Evolutionary conservation across 92 coral and sea anemone species (phyloP), one percentile per base, ranked within the genome.

Genomic region (Actinernus sp.): DNA sequence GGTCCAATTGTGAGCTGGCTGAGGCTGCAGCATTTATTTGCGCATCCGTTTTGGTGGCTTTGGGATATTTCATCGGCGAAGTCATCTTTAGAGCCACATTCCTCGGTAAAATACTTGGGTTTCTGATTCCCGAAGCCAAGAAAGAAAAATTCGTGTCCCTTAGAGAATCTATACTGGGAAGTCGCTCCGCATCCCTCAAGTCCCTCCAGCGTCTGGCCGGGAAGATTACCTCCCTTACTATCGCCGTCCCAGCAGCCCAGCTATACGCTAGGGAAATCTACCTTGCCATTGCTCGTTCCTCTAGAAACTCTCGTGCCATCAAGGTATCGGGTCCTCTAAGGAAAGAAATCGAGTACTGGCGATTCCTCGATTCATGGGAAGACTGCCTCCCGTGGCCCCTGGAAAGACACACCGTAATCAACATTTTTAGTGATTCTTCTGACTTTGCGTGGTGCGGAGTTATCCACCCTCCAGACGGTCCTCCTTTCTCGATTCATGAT

Each of bases 21-120:
- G 70, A 66, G 24, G 89, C 84, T 26, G 72, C 61, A 8, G 72
- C 83, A 1, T 82, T 61, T 47, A 74, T 82, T 12, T 68, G 27
- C 38, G 37, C 73, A 14, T 24, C 63, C 0, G 63, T 20, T 2
- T 20, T 50, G 27, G 25, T 20, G 16, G 17, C 31, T 21, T 29
- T 50, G 26, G 31, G 58, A 29, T 50, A 50, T 29, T 50, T 50
- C 24, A 50, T 50, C 14, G 58, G 58, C 27, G n/a, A 50, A 50
- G 48, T 48, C 12, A 12, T 57, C 60, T 36, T 46, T 58, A 54
- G 58, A 11, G 27, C 76, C 77, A 29, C 49, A 29, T 27, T 41
- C 43, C 8, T 37, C 61, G 26, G 37, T 78, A 22, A 50, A 53
- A 27, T 68, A 41, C 49, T 34, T 68, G 34, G 78, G 84, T 25